A percentile compares a stretch with the other conserved stretches of the same genome.
Evolutionary conservation across 2,888 invertebrate genomes (phyloP).

Genomic region (Pristionchus entomophagus): DNA sequence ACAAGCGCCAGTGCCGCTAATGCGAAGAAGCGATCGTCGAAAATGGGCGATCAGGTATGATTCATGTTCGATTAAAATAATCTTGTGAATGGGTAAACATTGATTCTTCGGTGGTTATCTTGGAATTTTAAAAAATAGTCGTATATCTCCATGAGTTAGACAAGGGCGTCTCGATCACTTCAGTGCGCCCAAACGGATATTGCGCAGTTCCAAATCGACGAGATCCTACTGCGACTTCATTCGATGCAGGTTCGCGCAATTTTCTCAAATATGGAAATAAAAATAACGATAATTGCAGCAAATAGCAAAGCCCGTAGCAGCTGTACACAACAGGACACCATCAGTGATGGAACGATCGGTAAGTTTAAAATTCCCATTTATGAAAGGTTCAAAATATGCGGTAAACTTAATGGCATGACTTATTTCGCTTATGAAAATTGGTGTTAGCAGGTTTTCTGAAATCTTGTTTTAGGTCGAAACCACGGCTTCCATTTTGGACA

Average conservation of each 20-base stretch:
- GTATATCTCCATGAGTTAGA: too few species aligned
- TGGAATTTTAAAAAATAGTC: too few species aligned
- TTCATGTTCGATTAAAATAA: too few species aligned
- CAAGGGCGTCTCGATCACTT: too few species aligned
- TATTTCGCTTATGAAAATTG: background rate
- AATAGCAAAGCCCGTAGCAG: background rate
- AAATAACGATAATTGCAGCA: background rate
- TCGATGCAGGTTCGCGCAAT: slow-evolving; percentile 51
- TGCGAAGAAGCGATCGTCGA: background rate
- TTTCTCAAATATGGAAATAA: background rate
- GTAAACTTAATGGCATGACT: background rate
- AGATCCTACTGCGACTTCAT: slow-evolving; percentile 64
- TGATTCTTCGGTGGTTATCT: too few species aligned
- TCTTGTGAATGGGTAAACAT: too few species aligned
- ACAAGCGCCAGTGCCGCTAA: background rate
- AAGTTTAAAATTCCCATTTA: slow-evolving; percentile 3
- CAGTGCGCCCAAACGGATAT: slow-evolving; percentile 66
- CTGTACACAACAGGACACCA: background rate
- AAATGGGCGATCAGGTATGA: background rate
- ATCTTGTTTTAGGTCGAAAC: slow-evolving; percentile 34
- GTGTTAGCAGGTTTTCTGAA: too few species aligned
- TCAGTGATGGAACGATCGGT: slow-evolving; percentile 44
- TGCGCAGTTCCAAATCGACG: slow-evolving; percentile 71
- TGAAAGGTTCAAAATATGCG: background rate
- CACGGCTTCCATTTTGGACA: slow-evolving; percentile 37